These are phyloP conservation scores for Hecatera dysodea DNA, from an alignment of 2,888 invertebrate species.

Conservation along the genomic window DNA sequence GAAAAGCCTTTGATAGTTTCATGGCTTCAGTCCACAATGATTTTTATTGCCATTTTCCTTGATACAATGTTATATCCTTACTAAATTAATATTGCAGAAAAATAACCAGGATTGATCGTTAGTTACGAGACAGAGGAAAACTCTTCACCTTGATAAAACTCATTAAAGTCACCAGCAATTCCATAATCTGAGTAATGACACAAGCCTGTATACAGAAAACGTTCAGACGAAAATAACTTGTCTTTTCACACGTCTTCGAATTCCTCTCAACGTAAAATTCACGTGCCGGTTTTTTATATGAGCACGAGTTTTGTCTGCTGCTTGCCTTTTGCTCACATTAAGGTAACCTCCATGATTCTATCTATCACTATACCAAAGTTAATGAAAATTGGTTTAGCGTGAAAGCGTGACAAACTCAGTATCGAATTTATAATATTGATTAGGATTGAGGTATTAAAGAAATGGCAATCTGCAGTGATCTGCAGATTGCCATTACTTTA, in stretches of 20 bases:
- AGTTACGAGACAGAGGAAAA: conserved; percentile 25
- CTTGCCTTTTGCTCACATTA: not conserved
- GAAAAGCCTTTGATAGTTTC: not conserved
- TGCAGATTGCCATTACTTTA: too few species aligned
- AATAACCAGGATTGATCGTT: not conserved
- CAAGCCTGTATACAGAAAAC: conserved; percentile 29
- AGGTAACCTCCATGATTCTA: too few species aligned
- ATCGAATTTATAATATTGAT: not conserved
- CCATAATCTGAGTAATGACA: conserved; percentile 29
- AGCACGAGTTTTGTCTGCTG: too few species aligned
- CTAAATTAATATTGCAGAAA: not conserved
- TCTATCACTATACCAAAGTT: not conserved
- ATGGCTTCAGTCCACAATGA: not conserved
- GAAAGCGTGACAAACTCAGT: too few species aligned
- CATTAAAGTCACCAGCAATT: conserved; percentile 40
- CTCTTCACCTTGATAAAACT: conserved; percentile 39
- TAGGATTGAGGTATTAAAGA: not conserved
- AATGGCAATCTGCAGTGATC: not conserved
- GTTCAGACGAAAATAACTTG: conserved; percentile 23
- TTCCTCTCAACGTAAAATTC: not conserved
- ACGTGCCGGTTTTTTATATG: not conserved
- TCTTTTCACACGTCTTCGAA: conserved; percentile 1
- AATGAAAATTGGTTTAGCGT: not conserved
- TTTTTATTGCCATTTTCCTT: not conserved
- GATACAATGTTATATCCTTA: not conserved